Percentiles rank a stretch among this genome's conserved stretches.
phyloP scores from a whole-genome alignment of 30 jellyfish, hydroid and myxozoan species.

The Cassiopea andromeda region DNA sequence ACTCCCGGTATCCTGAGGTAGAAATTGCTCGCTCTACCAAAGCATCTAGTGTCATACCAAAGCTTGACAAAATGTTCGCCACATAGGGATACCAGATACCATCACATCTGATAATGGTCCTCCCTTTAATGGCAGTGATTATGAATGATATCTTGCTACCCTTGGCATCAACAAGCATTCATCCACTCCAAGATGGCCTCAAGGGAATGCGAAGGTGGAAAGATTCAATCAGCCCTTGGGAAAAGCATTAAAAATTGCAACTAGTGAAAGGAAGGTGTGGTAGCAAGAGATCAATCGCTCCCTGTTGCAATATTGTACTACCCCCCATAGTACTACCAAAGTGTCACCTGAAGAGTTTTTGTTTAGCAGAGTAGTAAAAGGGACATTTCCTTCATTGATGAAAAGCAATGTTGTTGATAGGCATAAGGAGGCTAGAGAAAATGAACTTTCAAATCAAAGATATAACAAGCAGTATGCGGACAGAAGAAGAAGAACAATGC shows the following conservation, averaged over 20 bases:
- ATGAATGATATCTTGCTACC: background rate
- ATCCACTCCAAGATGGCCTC: constrained; percentile 2
- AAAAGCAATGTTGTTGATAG: too few relatives aligned
- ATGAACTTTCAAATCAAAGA: too few relatives aligned
- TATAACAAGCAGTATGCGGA: too few relatives aligned
- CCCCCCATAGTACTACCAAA: background rate
- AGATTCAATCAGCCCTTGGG: background rate
- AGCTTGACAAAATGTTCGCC: background rate
- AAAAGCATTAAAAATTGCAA: too few relatives aligned
- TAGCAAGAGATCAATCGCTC: too few relatives aligned
- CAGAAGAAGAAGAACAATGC: too few relatives aligned
- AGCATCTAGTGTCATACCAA: background rate
- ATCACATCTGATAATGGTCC: background rate
- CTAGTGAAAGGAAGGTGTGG: too few relatives aligned
- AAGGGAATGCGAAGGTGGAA: background rate
- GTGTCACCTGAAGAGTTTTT: too few relatives aligned
- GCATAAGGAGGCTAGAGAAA: too few relatives aligned
- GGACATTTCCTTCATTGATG: too few relatives aligned
- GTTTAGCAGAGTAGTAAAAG: too few relatives aligned
- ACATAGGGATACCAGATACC: background rate
- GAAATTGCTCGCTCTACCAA: background rate
- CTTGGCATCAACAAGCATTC: background rate
- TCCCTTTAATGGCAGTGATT: background rate
- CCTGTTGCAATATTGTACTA: too few relatives aligned
- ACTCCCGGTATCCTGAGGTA: constrained; percentile 3